phyloP scores from a whole-genome alignment of 2,113 vertebrate species.

The Meriones unguiculatus region DNA sequence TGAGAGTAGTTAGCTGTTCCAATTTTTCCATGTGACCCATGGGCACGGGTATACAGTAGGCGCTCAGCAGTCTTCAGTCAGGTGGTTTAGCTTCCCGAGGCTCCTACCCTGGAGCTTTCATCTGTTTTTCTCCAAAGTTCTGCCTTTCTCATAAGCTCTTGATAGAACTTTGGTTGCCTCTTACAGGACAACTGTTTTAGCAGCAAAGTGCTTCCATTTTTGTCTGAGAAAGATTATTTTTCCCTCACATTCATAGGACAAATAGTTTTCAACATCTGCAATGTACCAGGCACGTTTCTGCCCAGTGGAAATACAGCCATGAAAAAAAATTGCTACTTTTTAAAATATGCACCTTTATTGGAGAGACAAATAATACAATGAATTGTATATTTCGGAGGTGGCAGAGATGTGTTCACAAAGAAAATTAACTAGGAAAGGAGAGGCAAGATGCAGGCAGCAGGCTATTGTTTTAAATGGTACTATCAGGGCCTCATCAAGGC shows the following conservation, averaged over 20 bases:
- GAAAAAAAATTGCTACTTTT: neutral
- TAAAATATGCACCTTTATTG: neutral
- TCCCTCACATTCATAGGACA: neutral
- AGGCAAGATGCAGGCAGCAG: neutral
- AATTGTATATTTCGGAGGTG: neutral
- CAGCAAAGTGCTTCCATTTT: neutral
- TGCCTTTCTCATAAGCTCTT: neutral
- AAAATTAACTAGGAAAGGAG: neutral
- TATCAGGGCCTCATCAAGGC: neutral
- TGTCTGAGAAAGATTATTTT: neutral
- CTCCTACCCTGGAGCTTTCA: neutral
- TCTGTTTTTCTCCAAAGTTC: neutral
- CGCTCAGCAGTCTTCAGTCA: neutral
- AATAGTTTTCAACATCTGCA: neutral
- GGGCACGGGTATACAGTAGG: neutral
- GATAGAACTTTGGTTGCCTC: neutral
- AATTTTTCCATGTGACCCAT: fast-evolving
- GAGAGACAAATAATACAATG: neutral
- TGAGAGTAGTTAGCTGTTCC: no score
- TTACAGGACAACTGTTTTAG: neutral
- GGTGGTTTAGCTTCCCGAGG: neutral
- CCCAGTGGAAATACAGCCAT: neutral
- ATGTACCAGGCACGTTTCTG: neutral
- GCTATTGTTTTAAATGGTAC: neutral
- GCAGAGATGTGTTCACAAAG: neutral